phyloP scores from a whole-genome alignment of 2,113 vertebrate genomes.

The Choloepus hoffmanni region DNA sequence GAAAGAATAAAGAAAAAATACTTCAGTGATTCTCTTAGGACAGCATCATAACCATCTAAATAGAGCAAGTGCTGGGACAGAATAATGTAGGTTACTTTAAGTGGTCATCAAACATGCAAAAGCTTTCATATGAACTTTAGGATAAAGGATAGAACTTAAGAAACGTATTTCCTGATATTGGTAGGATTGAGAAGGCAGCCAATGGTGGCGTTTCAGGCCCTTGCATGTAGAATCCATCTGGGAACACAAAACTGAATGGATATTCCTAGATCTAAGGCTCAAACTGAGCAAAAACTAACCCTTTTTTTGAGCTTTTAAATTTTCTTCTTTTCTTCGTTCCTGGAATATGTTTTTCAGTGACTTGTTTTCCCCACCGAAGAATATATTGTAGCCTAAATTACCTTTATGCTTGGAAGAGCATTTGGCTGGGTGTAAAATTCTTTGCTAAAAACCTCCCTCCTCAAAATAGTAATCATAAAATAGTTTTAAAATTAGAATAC shows the following conservation, averaged over 20 bases:
- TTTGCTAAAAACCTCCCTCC: neutral
- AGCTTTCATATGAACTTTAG: conserved; percentile 42
- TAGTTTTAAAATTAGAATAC: conserved; percentile 35
- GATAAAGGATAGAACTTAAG: conserved; percentile 4
- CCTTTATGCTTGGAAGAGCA: conserved; percentile 6
- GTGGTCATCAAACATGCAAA: conserved; percentile 51
- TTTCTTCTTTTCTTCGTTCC: conserved; percentile 6
- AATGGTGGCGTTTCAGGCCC: neutral
- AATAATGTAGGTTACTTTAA: conserved; percentile 63
- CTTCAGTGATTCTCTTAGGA: conserved; percentile 39
- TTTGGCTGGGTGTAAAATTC: conserved; percentile 28
- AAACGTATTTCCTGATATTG: neutral
- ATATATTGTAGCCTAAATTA: neutral
- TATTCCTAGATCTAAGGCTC: neutral
- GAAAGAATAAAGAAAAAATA: conserved; percentile 58
- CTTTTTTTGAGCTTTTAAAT: neutral
- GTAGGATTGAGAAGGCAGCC: neutral
- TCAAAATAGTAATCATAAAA: conserved; percentile 28
- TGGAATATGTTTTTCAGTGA: neutral
- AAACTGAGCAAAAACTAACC: neutral
- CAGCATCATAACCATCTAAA: conserved; percentile 52
- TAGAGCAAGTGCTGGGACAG: conserved; percentile 44
- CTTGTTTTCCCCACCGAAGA: neutral
- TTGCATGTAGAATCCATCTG: neutral
- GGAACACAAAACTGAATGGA: neutral